Base-by-base conservation (phyloP, 1,140 invertebrate species). In the Leptestheria dahalacensis region DNA sequence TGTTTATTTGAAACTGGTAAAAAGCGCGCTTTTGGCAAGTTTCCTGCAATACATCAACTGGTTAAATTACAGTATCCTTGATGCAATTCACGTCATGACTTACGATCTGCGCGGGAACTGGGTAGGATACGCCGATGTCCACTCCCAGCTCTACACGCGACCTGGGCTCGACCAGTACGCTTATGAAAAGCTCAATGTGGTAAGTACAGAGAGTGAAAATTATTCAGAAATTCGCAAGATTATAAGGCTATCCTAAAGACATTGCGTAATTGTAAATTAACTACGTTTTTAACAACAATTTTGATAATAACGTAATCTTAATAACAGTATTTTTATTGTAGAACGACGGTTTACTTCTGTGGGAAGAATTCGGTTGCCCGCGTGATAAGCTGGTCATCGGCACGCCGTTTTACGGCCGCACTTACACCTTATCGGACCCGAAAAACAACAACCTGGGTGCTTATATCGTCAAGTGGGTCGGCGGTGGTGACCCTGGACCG, bases 51-150 rank as follows among this genome's bases (percentile, higher is more conserved):
- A 18, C 1, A 20, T 48, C 10, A 11, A 33, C 25, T 47, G 3
- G 53, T 20, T 48, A 18, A 60, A 56, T 62, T 61, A 60, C 33
- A 58, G 63, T 56, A 49, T 67, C 23, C 64, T 89, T 18, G 86
- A 91, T 68, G 87, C 85, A 3, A 81, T 91, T 54, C 88, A 91
- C 67, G 85, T 87, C 11, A 92, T 92, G 89, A 79, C 88, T 0
- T 95, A 95, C 68, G 91, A 94, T 73, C 75, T 94, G 18, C 77
- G 90, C 63, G 91, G 91, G 24, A 90, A 91, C 65, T 94, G 90
- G 90, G 89, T 86, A 4, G 86, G 86, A 46, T 87, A 88, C 65
- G 89, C 90, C 1, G 88, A 91, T 67, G 82, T 85, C 0, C 88
- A 91, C 67, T 89, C 86, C 66, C 85, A 88, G 2, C 74, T 91